Evolutionary conservation across 1,140 invertebrate genomes (phyloP), one percentile per base, ranked within the genome.

Genomic region (Batillaria attramentaria): DNA sequence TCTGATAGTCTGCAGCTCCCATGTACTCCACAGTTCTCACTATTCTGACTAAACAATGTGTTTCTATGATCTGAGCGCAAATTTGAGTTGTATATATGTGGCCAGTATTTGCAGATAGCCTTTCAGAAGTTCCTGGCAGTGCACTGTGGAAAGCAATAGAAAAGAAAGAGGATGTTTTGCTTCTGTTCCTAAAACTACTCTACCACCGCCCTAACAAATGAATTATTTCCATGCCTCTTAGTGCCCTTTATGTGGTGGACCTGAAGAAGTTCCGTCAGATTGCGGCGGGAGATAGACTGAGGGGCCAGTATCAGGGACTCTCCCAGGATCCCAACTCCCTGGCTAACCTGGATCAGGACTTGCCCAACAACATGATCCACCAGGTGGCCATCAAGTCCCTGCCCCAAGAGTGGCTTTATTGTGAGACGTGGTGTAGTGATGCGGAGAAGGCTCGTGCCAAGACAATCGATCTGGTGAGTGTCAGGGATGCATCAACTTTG

Each of bases 341-440:
- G 81, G 95, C 97, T 1, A 99, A 99, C 92, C 93, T 99, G 79
- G 98, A 98, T 93, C 95, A 93, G 94, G 95, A 96, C 92, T 91
- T 97, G 54, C 96, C 96, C n/a, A 97, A 97, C 87, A 97, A 99
- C 90, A 99, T 99, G 99, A 99, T 99, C 81, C 98, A 99, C 92
- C 98, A 99, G 93, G 98, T 99, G 66, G 94, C 95, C 0, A 99
- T 99, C 75, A 99, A 99, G 91, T 99, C 97, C 0, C 92, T 99
- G 83, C 98, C 99, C 2, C 98, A 99, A 90, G 98, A 99, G 88
- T 99, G 99, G 98, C 92, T 99, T n/a, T 99, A 98, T 98, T 99
- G 99, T 91, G 98, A 99, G 93, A 99, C 99, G 0, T 99, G 99
- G 99, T 99, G 99, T 90, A 96, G 96, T 89, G 95, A 99, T 87